These are phyloP conservation scores for Tupaia tana DNA, from an alignment of 2,113 vertebrate species.

Conservation along the genomic window DNA sequence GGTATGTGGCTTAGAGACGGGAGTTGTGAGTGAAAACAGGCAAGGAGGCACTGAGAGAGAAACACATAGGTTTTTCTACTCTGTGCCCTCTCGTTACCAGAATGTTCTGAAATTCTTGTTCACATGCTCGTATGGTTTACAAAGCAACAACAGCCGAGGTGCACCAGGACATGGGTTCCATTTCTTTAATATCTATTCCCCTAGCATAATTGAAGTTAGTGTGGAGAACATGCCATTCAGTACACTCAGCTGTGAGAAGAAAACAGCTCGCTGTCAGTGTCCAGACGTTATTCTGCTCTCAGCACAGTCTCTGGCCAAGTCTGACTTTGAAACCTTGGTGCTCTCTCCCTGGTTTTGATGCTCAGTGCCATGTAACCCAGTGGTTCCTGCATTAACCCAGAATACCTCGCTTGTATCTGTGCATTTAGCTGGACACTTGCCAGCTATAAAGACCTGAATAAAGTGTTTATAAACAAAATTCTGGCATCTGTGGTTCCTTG, in stretches of 20 bases:
- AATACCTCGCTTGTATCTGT: constrained; percentile 56
- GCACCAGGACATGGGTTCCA: background rate
- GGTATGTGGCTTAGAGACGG: background rate
- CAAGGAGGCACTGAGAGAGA: background rate
- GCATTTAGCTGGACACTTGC: constrained; percentile 52
- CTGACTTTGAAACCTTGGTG: constrained; percentile 43
- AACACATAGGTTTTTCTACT: background rate
- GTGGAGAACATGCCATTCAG: background rate
- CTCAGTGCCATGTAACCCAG: background rate
- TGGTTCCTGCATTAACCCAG: constrained; percentile 45
- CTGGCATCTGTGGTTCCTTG: background rate
- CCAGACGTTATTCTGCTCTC: background rate
- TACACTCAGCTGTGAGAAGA: background rate
- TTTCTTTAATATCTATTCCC: background rate
- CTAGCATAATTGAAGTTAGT: background rate
- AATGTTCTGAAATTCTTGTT: background rate
- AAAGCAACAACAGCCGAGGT: background rate
- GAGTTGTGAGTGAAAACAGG: background rate
- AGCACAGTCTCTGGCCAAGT: background rate
- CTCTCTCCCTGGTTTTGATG: constrained; percentile 5
- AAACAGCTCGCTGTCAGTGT: background rate
- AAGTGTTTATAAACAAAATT: constrained; percentile 60
- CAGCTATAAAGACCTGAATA: constrained; percentile 62
- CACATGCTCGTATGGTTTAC: background rate
- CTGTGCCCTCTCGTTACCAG: background rate